Base-by-base conservation (phyloP, 2,113 vertebrate species). In the Atlantisia rogersi region DNA sequence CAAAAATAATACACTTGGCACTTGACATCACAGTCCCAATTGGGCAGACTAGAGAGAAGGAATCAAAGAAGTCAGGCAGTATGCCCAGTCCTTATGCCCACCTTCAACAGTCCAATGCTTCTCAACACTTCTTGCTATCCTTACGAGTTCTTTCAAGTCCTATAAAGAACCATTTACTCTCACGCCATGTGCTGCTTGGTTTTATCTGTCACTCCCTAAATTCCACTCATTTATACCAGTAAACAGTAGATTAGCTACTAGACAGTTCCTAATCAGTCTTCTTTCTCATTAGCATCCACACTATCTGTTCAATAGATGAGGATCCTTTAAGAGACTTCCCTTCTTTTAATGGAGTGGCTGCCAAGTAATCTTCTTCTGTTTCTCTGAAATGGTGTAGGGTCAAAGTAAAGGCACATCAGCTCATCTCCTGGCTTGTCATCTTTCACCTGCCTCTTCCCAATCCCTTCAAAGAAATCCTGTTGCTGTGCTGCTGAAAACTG, bases 231-330 rank as follows among this genome's bases (percentile, higher is more conserved):
- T 96, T 97, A 97, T 97, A 94, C 92, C 94, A 89, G 93, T 95
- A 97, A 97, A 96, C 94, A 98, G 97, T 96, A 98, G 94, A 97
- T 98, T 97, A 98, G 95, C 89, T 97, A 97, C 84, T 31, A 96
- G 96, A 95, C 89, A 97, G 94, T 86, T 92, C 88, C 96, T 96
- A 96, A 97, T 97, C 93, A 91, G 74, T 97, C 95, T 95, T 97
- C 85, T 74, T 91, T 97, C 97, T 97, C 95, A 97, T 97, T 97
- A 95, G 93, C 31, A 97, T 86, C 80, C 86, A 94, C 60, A 80
- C 80, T 94, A 87, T 91, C 90, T 97, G 69, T 85, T 95, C 96
- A 97, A 96, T 55, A 93, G 79, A 97, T 80, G 88, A 63, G 52
- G 77, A 44, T 92, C 53, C 88, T 94, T 65, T 56, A 86, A 97